Conservation (phyloP, 2,888 invertebrate species). For the Tanaodytes sp. region DNA sequence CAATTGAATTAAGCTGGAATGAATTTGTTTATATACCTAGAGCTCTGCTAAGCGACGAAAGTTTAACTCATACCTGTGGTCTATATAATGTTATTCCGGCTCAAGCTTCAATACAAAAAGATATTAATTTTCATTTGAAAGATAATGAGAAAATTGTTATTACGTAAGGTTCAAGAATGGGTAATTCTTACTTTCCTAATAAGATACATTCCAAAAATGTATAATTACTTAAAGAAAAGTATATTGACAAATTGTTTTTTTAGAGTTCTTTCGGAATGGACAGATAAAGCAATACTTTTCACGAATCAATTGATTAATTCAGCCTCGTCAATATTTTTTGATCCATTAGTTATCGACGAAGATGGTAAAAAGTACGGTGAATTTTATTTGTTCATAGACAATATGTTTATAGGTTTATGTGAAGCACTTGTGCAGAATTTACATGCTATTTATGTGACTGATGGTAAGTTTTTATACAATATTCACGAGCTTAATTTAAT, state of each 20-base stretch:
- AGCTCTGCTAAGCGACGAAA: slow-evolving; percentile 20
- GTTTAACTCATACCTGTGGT: slow-evolving; percentile 56
- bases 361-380: slow-evolving; percentile 63
- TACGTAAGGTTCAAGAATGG: slow-evolving; percentile 15
- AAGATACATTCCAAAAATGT: too few species aligned
- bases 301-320: slow-evolving; percentile 58
- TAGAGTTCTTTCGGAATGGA: slow-evolving; percentile 58
- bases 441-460: slow-evolving; percentile 59
- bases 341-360: slow-evolving; percentile 55
- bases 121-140: neutral
- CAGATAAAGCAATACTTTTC: slow-evolving; percentile 56
- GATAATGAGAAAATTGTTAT: slow-evolving; percentile 26
- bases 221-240: neutral
- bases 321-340: slow-evolving; percentile 60
- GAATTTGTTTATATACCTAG: too few species aligned
- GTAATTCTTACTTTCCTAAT: neutral
- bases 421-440: slow-evolving; percentile 58
- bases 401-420: slow-evolving; percentile 59
- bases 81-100: slow-evolving; percentile 59
- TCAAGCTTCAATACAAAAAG: slow-evolving; percentile 16
- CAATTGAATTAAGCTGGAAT: too few species aligned
- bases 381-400: slow-evolving; percentile 62
- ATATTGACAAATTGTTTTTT: slow-evolving; percentile 12
- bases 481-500: too few species aligned
- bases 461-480: slow-evolving; percentile 52